Percentiles rank a stretch among this genome's conserved stretches.
phyloP scores from a whole-genome alignment of 2,113 vertebrate species.

The Ia io region DNA sequence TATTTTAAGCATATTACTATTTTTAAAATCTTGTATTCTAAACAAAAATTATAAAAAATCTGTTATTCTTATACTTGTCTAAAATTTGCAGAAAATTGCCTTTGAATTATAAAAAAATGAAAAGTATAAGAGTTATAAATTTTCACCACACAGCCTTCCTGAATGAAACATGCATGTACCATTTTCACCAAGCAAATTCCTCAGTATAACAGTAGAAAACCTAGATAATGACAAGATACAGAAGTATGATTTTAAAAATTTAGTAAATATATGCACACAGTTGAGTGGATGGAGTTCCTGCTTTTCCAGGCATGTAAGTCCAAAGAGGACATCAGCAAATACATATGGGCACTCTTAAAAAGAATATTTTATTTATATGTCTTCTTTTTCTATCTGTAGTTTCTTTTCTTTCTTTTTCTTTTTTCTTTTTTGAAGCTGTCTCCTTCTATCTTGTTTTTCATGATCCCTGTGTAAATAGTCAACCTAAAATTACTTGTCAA shows the following conservation, averaged over 20 bases:
- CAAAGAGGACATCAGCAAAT: not conserved
- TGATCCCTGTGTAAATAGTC: not conserved
- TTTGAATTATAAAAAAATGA: not conserved
- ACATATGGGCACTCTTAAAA: not conserved
- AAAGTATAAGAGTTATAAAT: not conserved
- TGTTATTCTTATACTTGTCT: not conserved
- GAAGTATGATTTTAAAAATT: not conserved
- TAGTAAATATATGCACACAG: not conserved
- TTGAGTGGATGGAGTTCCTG: not conserved
- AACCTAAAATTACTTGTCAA: not conserved
- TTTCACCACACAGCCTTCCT: not conserved
- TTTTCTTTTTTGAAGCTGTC: not conserved
- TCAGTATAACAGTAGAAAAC: not conserved
- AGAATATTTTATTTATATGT: not conserved
- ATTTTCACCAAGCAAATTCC: not conserved
- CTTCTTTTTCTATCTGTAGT: not conserved
- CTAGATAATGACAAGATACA: not conserved
- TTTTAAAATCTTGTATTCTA: not conserved
- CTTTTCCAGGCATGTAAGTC: not conserved
- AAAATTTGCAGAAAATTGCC: not conserved
- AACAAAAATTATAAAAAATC: not conserved
- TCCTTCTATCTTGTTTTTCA: not conserved
- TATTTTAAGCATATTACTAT: not conserved
- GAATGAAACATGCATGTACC: not conserved
- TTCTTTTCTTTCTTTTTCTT: not conserved